Evolutionary conservation across 2,888 invertebrate species (phyloP), one percentile per base, ranked within the genome.

Genomic region (Brassicogethes aeneus): DNA sequence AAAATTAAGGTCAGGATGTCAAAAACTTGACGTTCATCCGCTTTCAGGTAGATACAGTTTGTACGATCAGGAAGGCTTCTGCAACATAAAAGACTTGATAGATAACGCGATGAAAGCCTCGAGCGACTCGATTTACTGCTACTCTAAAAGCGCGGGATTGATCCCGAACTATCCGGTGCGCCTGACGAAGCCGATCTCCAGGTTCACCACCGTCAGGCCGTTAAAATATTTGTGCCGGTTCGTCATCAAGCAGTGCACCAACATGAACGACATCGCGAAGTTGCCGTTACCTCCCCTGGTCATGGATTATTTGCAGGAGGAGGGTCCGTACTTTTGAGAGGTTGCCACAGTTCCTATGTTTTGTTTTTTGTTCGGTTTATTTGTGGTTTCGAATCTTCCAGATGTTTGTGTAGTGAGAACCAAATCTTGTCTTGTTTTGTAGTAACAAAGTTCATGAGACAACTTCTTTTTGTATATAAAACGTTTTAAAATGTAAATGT

Each of bases 181-280:
- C 43, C 68, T 87, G 17, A 80, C 80, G 15, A 79, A 80, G 59
- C 86, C 86, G 3, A 72, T 87, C 17, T 85, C 85, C 40, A 73
- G 86, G 40, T 85, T 85, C 57, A 79, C 77, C 16, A 77, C 81
- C 65, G 77, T 81, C 45, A 74, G 81, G 47, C 77, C 80, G 30
- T 67, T 87, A 52, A 82, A 84, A 63, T 81, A 83, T 66, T 70
- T 85, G 37, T 82, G 84, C 57, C 73, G 85, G 34, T 83, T 84
- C 61, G 80, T 82, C 16, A 81, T 87, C 51, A 73, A 84, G 52
- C 79, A 81, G 53, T 74, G 75, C 57, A 78, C 77, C 23, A 72
- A 79, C 54, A 68, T 77, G 46, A 81, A 81, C 57, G 77, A 84
- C 58, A 81, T 86, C 57, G 74, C 78, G 46, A 75, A 76, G 54